Percentiles rank a stretch among this genome's conserved stretches.
Evolutionary conservation across 2,113 vertebrate species (phyloP).

Genomic region (Phocoena phocoena): DNA sequence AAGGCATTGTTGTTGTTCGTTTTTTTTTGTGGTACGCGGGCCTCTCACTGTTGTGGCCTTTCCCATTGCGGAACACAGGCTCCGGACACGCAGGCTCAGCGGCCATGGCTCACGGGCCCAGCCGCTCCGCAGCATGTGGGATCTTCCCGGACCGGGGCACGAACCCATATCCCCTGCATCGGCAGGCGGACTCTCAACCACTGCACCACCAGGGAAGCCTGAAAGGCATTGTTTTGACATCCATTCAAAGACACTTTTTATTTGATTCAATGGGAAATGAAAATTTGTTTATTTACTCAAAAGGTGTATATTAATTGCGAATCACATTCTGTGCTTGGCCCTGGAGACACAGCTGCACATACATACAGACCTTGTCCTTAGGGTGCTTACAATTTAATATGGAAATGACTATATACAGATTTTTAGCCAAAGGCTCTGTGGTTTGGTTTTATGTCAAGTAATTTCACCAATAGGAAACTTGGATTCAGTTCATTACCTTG

Average conservation of each 20-base stretch:
- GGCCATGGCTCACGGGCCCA: too few species aligned
- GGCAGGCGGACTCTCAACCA: too few species aligned
- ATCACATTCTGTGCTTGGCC: not conserved
- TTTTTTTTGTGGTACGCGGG: too few species aligned
- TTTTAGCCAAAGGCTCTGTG: not conserved
- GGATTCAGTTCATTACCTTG: not conserved
- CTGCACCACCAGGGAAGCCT: too few species aligned
- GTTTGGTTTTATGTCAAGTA: not conserved
- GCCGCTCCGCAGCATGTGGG: too few species aligned
- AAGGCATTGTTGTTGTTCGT: not conserved
- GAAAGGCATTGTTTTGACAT: not conserved
- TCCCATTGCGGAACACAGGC: too few species aligned
- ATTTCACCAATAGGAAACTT: constrained; percentile 16
- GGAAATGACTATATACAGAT: not conserved
- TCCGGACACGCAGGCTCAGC: too few species aligned
- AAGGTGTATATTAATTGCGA: not conserved
- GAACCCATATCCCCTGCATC: too few species aligned
- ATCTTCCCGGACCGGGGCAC: too few species aligned
- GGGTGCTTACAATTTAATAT: not conserved
- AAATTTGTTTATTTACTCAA: not conserved
- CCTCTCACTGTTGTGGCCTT: too few species aligned
- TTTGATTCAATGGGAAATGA: not conserved
- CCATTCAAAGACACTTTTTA: not conserved
- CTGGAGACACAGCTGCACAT: not conserved
- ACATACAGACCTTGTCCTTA: not conserved